Conservation (phyloP, 2,797 vertebrate species). For the Euthynnus affinis region DNA sequence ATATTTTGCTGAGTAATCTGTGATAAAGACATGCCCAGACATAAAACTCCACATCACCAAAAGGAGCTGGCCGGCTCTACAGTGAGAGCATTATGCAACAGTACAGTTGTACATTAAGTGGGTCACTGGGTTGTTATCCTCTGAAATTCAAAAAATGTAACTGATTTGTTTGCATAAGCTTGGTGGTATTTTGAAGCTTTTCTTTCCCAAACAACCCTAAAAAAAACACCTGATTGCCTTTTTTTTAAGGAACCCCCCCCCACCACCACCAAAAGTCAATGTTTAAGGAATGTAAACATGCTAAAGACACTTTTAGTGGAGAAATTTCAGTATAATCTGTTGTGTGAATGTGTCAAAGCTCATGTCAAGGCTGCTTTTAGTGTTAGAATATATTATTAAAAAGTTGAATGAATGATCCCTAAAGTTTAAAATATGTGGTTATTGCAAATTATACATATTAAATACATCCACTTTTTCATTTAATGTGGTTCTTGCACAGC, state of each 20-base stretch:
- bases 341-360: background rate
- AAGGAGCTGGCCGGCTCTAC: slow-evolving; percentile 6
- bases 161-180: background rate
- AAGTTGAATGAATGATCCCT: too few relatives aligned
- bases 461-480: background rate
- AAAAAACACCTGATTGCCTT: background rate
- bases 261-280: background rate
- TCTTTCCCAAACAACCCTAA: background rate
- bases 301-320: background rate
- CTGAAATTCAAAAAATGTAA: slow-evolving; percentile 16
- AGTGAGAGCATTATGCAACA: slow-evolving; percentile 68
- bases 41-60: slow-evolving; percentile 6
- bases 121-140: slow-evolving; percentile 60
- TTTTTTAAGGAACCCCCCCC: too few relatives aligned
- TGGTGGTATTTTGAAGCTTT: background rate
- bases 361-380: too few relatives aligned
- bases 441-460: background rate
- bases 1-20: background rate
- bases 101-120: slow-evolving; percentile 55
- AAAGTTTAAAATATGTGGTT: background rate
- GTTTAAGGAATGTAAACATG: background rate
- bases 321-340: background rate
- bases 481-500: too few relatives aligned
- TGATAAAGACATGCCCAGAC: slow-evolving; percentile 39
- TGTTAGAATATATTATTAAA: too few relatives aligned